Base-by-base conservation (phyloP, 1,140 invertebrate genomes). In the Xylocopa sonorina region DNA sequence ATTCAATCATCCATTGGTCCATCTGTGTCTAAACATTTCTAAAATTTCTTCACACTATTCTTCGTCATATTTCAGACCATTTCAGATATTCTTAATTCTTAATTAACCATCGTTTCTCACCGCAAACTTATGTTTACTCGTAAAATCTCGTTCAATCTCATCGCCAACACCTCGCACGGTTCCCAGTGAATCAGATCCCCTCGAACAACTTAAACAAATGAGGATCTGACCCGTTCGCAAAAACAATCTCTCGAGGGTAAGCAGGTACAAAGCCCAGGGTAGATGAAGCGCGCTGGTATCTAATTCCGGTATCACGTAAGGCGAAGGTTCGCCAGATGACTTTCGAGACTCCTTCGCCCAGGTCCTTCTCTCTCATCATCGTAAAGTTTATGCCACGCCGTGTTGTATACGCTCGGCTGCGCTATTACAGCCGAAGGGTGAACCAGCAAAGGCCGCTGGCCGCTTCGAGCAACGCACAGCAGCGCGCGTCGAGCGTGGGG, bases 351-450 rank as follows among this genome's bases (percentile, higher is more conserved):
- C 78, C 53, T 29, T 48, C 43, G 58, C 29, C 71, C 38, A 58
- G 80, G 58, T 69, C 64, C 80, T 73, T 78, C 80, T n/a, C n/a
- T n/a, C 80, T 82, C 80, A 79, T 82, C 80, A 82, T 79, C 80
- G 80, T 82, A 82, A 82, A 82, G 48, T 82, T 82, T 82, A 82
- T 82, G 80, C 80, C 76, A 48, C 58, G 76, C 48, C 63, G 64
- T 55, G 74, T 75, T 68, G 73, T 69, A 63, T 81, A 81, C 72
- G 73, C 63, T 76, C 57, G 24, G 57, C 27, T 43, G 60, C 55
- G 78, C 57, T 51, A 80, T 80, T 80, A 80, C 69, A 74, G 29
- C 55, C 38, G 53, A 69, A 71, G 75, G 75, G 66, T 57, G 74
- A 76, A 63, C 43, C 38, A 18, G 27, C 50, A 48, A 18, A 32